Base-by-base conservation (phyloP, 2,113 vertebrate genomes). In the Copsychus sechellarum region DNA sequence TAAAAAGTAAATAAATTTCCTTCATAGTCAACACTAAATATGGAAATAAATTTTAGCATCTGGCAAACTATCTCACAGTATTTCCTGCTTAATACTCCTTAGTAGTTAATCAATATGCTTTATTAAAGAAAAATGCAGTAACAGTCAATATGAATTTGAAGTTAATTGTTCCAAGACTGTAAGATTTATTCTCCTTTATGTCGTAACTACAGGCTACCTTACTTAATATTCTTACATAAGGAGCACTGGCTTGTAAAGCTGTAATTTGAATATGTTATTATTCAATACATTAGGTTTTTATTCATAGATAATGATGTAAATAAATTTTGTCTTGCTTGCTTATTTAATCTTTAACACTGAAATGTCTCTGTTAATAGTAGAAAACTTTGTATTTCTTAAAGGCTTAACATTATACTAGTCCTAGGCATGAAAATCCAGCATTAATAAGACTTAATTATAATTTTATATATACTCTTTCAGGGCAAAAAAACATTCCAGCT, bases 361-460 rank as follows among this genome's bases (percentile, higher is more conserved):
- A 88, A 82, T 58, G 29, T 80, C 66, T 81, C 50, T 82, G 20
- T 77, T 85, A 77, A 42, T 53, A 73, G 48, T 53, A 88, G 48
- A 74, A 86, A 92, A 94, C 56, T 84, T 78, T 33, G 23, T 90
- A 33, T 88, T 89, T 96, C 47, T 85, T 73, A 88, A 5, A 73
- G 34, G 62, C 69, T 88, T 80, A 81, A 87, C 21, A 54, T 66
- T 42, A 54, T 65, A 53, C 38, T 65, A 81, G 53, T 64, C 72
- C 24, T 17, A 84, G 50, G n/a, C 87, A 82, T 92, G 90, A 90
- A 95, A 95, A 74, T 76, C 34, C 73, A 92, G 24, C 40, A 57
- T 69, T 80, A 79, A 65, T 77, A 65, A 25, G 28, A 87, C 48
- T 26, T 87, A 81, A 83, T 91, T 74, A 57, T 86, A 47, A 17